A percentile compares a stretch with the other conserved stretches of the same genome.
Conservation (phyloP, 2,113 vertebrate genomes). For the Sus scrofa region T2T-Sscrofa CM000820.6:109034501-109035000, state of each 20-base stretch:
- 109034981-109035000: background rate
- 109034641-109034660: background rate
- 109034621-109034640: background rate
- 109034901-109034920: background rate
- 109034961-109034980: background rate
- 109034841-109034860: background rate
- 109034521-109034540: background rate
- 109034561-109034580: background rate
- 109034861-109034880: too few species aligned
- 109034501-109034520: background rate
- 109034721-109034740: fast-evolving
- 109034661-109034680: background rate
- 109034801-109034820: background rate
- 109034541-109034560: background rate
- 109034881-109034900: background rate
- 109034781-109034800: too few species aligned
- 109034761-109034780: background rate
- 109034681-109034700: background rate
- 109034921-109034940: background rate
- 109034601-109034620: background rate
- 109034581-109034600: background rate
- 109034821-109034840: background rate
- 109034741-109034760: background rate
- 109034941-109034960: background rate
- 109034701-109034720: too few species aligned